Conservation (phyloP, 2,888 invertebrate species). For the Rhingia rostrata region DNA sequence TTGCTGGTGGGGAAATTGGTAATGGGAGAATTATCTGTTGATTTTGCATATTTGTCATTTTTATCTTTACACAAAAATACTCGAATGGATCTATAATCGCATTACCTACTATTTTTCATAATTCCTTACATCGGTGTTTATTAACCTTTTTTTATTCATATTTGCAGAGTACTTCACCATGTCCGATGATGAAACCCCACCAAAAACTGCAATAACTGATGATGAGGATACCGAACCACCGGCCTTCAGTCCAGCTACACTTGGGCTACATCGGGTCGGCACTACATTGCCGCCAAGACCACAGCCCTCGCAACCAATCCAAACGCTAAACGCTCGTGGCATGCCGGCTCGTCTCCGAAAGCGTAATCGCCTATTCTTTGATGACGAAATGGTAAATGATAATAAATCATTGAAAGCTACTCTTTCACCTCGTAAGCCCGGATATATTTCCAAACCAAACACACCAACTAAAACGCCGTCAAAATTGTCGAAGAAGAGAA, state of each 20-base stretch:
- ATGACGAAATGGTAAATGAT: slow-evolving; percentile 93
- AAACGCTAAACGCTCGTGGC: slow-evolving; percentile 92
- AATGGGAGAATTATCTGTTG: too few species aligned
- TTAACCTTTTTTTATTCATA: too few species aligned
- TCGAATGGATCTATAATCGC: too few species aligned
- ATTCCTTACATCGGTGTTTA: too few species aligned
- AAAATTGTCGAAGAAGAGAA: slow-evolving; percentile 83
- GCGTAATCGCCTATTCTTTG: slow-evolving; percentile 94
- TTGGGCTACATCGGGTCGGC: slow-evolving; percentile 92
- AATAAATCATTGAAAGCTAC: slow-evolving; percentile 88
- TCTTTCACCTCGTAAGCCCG: slow-evolving; percentile 82
- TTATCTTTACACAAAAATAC: too few species aligned
- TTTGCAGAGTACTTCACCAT: slow-evolving; percentile 59
- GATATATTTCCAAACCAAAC: slow-evolving; percentile 81
- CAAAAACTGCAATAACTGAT: slow-evolving; percentile 76
- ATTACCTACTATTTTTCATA: too few species aligned
- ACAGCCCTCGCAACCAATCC: slow-evolving; percentile 88
- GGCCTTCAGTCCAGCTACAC: slow-evolving; percentile 90
- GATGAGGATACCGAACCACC: slow-evolving; percentile 88
- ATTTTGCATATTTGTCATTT: too few species aligned
- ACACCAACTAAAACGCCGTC: slow-evolving; percentile 84
- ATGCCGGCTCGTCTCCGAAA: slow-evolving; percentile 96
- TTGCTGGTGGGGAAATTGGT: too few species aligned
- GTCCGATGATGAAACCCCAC: slow-evolving; percentile 73
- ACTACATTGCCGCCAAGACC: slow-evolving; percentile 89